phyloP scores from a whole-genome alignment of 2,113 vertebrate genomes.

The Eptesicus fuscus region DNA sequence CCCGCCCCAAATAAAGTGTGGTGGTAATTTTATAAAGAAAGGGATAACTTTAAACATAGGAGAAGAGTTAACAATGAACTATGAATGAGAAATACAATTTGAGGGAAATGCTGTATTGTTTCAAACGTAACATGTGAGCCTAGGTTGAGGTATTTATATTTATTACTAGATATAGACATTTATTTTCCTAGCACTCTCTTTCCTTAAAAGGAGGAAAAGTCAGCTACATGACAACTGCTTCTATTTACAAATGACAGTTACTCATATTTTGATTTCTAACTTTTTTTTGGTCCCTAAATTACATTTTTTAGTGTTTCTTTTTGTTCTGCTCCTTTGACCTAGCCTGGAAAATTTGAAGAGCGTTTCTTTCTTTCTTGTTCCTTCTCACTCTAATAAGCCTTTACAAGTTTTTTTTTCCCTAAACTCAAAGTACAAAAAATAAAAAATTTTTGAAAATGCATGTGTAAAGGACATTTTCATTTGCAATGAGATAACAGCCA shows the following conservation, averaged over 20 bases:
- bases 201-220: conserved; percentile 63
- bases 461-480: neutral
- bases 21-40: neutral
- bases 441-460: neutral
- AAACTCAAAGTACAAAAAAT: conserved; percentile 36
- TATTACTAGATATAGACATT: conserved; percentile 38
- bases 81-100: neutral
- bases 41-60: neutral
- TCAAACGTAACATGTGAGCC: neutral
- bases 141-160: conserved; percentile 1
- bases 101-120: neutral
- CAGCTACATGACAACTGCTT: neutral
- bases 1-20: neutral
- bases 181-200: conserved; percentile 13
- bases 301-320: conserved; percentile 51
- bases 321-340: conserved; percentile 61
- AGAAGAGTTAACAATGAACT: neutral
- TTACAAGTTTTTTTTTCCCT: neutral
- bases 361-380: neutral
- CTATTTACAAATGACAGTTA: conserved; percentile 15
- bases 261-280: conserved; percentile 39
- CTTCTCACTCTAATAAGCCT: neutral
- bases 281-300: conserved; percentile 30
- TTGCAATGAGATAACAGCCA: neutral
- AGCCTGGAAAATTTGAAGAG: conserved; percentile 49